Conservation (phyloP, 2,113 vertebrate genomes). For the Ochotona princeps region DNA sequence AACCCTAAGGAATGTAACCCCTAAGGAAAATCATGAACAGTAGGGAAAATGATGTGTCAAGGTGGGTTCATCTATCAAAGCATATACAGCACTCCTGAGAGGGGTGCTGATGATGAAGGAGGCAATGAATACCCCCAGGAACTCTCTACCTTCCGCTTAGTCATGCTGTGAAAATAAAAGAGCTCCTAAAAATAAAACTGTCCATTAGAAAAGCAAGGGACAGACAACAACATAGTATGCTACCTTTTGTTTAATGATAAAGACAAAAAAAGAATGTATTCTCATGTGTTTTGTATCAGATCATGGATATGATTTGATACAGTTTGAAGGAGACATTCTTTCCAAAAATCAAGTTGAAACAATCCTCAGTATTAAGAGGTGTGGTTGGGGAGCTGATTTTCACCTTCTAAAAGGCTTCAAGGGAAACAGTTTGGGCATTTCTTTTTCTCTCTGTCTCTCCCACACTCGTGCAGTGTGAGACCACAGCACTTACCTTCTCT, state of each 20-base stretch:
- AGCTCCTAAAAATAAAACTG: neutral
- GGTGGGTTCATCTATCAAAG: neutral
- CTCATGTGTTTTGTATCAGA: neutral
- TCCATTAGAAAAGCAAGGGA: neutral
- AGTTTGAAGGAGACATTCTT: neutral
- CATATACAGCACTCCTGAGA: neutral
- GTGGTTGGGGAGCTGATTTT: neutral
- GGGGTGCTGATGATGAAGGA: neutral
- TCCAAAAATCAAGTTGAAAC: neutral
- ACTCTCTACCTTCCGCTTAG: neutral
- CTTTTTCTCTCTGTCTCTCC: neutral
- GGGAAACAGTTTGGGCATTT: neutral
- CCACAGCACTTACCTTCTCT: neutral
- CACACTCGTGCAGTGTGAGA: neutral
- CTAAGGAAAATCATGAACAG: neutral
- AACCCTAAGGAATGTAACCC: neutral
- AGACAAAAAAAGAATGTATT: neutral
- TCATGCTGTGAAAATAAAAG: neutral
- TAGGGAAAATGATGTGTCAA: neutral
- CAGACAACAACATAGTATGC: neutral
- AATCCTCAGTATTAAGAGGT: neutral
- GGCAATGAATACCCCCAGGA: neutral
- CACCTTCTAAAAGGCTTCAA: neutral
- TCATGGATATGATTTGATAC: neutral
- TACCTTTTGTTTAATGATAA: neutral